Base-by-base conservation (phyloP, 2,888 invertebrate genomes). In the Drosophila algonquin region DNA sequence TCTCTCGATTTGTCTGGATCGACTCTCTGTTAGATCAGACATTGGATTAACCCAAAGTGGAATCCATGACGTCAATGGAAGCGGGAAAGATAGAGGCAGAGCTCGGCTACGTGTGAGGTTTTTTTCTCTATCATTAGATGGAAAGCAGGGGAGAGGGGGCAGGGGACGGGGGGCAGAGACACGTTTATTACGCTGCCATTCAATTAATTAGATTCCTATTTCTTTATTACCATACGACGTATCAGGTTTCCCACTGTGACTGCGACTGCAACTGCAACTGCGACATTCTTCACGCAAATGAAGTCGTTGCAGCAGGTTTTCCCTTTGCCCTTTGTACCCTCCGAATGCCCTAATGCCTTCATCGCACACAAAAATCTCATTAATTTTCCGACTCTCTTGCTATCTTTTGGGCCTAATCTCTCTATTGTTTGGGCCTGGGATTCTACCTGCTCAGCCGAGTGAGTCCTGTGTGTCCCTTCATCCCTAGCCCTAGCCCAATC, bases 301-400 rank as follows among this genome's bases (percentile, higher is more conserved):
- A 72, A 48, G 77, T 65, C 60, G 52, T 51, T 63, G 63, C 61
- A 62, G 48, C 47, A 61, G 70, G 67, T 70, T 75, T 60, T 75
- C 56, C 73, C 40, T n/a, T 40, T 35, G 35, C 1, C 12, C 35
- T 12, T 5, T 21, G 21, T 21, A 0, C 21, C 21, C 21, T 21
- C 21, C 3, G 0, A 21, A 0, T 21, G 21, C 21, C 57, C 59
- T 81, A 83, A 83, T 81, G 81, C 62, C 87, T 86, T 76, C 80
- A 83, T 84, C 81, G 64, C 65, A 70, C 65, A 63, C 71, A 59
- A 77, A 65, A 81, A 76, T 73, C 68, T 75, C 76, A 76, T 87
- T 80, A 74, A 68, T 70, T 76, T 69, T 71, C 70, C 70, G 32
- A 27, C 27, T 47, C 40, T 67, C 64, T 54, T 52, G 48, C 56